Base-by-base conservation (phyloP, 2,113 vertebrate species). In the Lepisosteus oculatus region DNA sequence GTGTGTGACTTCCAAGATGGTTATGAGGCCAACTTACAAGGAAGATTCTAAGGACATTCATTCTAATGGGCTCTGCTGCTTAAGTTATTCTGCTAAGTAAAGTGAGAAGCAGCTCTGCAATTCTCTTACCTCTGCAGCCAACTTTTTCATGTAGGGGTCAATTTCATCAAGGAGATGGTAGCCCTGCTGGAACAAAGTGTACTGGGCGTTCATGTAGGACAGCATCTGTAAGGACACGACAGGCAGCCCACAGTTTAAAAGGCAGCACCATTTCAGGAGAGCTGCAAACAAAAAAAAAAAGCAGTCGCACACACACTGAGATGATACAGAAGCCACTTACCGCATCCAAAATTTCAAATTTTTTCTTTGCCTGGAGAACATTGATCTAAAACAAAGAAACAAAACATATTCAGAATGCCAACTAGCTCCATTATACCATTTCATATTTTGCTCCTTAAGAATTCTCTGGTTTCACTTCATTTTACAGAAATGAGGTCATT, bases 361-460 rank as follows among this genome's bases (percentile, higher is more conserved):
- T 99, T 93, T 99, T 99, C 93, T 98, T 99, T 29, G 96, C 95
- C 76, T 99, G 97, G 55, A 99, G 95, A 14, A 99, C 97, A 0
- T 99, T 99, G 82, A 99, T 98, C 97, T 99, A 81, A 1, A 77
- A 71, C 47, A 15, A 15, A 73, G 69, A 41, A 8, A 8, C 29
- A 29, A 29, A 29, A 29, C 29, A 29, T 29, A 4, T 43, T 44
- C 62, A 65, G n/a, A 17, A 43, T 29, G 2, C 29, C 29, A 29
- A 29, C 29, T 29, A 29, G 29, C 29, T 29, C 29, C 29, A 29
- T 29, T 29, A 29, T 1, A 29, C 29, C 29, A 29, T 29, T 29
- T 29, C 29, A 1, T 29, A 29, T 29, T 29, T 29, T 29, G 29
- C 29, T 29, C 29, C 29, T 29, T 29, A 29, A 61, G 15, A 41